Evolutionary conservation across 1,140 invertebrate genomes (phyloP).

Genomic region (Drosophila nigromelanica): DNA sequence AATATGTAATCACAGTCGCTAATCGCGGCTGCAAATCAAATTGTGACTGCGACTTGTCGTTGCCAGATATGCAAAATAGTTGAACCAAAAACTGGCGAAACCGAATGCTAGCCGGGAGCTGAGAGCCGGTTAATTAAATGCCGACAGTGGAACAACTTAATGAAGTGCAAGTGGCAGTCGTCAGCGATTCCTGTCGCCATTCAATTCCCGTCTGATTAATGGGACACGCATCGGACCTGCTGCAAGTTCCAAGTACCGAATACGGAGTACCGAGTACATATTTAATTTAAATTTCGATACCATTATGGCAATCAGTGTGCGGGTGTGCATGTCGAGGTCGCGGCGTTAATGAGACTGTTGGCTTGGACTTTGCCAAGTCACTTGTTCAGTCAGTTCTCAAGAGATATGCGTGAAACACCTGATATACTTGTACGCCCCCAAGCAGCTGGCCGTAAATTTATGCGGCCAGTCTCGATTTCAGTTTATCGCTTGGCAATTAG

Average conservation of each 20-base stretch:
- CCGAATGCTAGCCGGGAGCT: background rate
- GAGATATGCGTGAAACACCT: slow-evolving; percentile 31
- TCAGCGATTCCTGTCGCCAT: slow-evolving; percentile 42
- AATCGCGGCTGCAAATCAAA: slow-evolving; percentile 71
- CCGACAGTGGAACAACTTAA: slow-evolving; percentile 34
- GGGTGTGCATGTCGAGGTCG: slow-evolving; percentile 22
- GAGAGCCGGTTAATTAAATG: slow-evolving; percentile 37
- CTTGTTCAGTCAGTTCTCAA: slow-evolving; percentile 1
- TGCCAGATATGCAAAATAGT: slow-evolving; percentile 61
- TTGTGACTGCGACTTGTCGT: slow-evolving; percentile 46
- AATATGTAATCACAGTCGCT: slow-evolving; percentile 67
- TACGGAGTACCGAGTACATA: background rate
- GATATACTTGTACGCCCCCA: slow-evolving; percentile 43
- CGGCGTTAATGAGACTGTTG: slow-evolving; percentile 14
- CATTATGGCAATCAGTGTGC: slow-evolving; percentile 17
- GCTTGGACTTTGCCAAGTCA: no score
- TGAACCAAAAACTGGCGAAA: slow-evolving; percentile 21
- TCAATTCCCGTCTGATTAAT: slow-evolving; percentile 42
- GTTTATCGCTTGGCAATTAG: slow-evolving; percentile 54
- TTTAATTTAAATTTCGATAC: slow-evolving; percentile 12
- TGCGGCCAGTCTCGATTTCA: slow-evolving; percentile 14
- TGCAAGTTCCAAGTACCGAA: background rate
- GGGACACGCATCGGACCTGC: slow-evolving; percentile 8
- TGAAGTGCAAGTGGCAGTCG: slow-evolving; percentile 36
- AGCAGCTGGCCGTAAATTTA: slow-evolving; percentile 25